Evolutionary conservation across 1,140 invertebrate genomes (phyloP), one percentile per base, ranked within the genome.

Genomic region (Papilio helenus): DNA sequence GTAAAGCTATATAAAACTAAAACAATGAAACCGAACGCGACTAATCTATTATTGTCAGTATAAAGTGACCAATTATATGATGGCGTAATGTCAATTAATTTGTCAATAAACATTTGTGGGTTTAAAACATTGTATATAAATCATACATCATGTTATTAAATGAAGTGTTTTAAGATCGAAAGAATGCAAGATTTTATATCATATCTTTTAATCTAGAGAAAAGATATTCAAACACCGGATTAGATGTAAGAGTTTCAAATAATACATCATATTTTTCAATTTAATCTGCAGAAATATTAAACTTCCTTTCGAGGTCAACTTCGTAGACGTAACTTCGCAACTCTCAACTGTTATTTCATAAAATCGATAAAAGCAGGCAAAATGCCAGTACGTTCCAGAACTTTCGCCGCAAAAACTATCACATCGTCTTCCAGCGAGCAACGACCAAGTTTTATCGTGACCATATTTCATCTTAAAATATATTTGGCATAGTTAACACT

Each of bases 331-430:
- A 42, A 72, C 71, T 44, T 72, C 14, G 39, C 71, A 44, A 72
- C 18, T 72, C 44, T 72, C 39, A 72, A 44, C 71, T 44, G 71
- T 20, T 42, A 72, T 72, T 72, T 20, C n/a, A 72, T n/a, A 72
- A 72, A 74, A 74, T 74, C 72, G 42, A 74, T 74, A 51, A 44
- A 74, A 74, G 42, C 72, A 74, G 72, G 72, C 72, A 74, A 46
- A 74, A 44, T 74, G 72, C 72, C 72, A 74, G 72, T 51, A 46
- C 42, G 23, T 51, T 74, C 72, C 42, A 74, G 42, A 74, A 49
- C 42, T 23, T 74, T 51, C 23, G 10, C 42, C 39, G 42, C 39
- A 44, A 73, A 73, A 73, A 74, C 72, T 74, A 74, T 49, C 72
- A 16, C 72, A 18, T 74, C 72, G 34, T 49, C 20, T 74, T 74